Evolutionary conservation across 2,797 vertebrate genomes (phyloP), one percentile per base, ranked within the genome.

Genomic region (Catharus ustulatus): DNA sequence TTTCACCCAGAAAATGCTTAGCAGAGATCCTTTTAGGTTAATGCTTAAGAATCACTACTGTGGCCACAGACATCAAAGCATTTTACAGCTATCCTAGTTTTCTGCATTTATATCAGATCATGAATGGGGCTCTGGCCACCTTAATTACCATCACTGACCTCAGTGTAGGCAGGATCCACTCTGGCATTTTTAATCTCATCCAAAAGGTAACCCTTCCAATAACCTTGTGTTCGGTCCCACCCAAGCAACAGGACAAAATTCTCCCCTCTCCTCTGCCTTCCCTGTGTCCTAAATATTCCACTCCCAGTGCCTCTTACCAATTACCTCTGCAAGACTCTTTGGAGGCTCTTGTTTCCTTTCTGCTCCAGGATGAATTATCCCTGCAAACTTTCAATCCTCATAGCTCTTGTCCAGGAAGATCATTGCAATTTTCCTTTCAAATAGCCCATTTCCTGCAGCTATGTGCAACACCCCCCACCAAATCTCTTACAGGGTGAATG

Each of bases 301-400:
- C 38, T 89, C 93, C 84, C 76, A 86, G 38, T 72, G 80, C 66
- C 76, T 96, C 95, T 96, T 84, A 90, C 79, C 83, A 95, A 81
- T 92, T 92, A 95, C 76, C 68, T 73, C 82, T 90, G 74, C 82
- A 87, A 89, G 94, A 87, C 43, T 73, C 87, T 94, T 91, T 66
- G 80, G 87, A 95, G 86, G 71, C 76, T 92, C 29, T 88, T 94
- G 86, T 76, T 92, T 95, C 75, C 81, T 87, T 95, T 95, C 68
- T 83, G 62, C 85, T 94, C 66, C 84, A 93, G 66, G 68, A 85
- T 89, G 86, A 96, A 90, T 94, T 94, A 83, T 89, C 75, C 59
- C 58, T 95, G 63, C 34, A 90, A 79, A 95, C 80, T 91, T 89
- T 87, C 52, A 94, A 59, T 95, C 52, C 78, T 94, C 64, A 82